Evolutionary conservation across 2,113 vertebrate species (phyloP), one percentile per base, ranked within the genome.

Genomic region (Anoplopoma fimbria): DNA sequence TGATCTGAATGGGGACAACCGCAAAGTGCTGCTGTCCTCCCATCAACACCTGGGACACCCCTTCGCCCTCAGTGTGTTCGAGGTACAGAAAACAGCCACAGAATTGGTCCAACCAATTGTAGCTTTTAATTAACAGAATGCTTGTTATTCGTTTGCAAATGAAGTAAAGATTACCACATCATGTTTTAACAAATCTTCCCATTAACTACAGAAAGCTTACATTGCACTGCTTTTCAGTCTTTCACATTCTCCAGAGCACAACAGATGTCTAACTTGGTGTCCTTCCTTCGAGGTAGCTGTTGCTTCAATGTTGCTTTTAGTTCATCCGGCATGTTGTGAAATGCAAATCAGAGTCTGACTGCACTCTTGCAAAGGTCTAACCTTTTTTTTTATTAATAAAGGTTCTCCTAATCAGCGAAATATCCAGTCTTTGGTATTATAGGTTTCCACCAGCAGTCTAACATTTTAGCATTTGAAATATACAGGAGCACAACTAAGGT

Each of bases 51-150:
- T 99, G 88, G 97, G 97, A 83, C 98, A 99, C 85, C 98, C 98
- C 3, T 99, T 97, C 6, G 97, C 97, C 85, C 92, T 99, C 83
- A 97, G 97, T 5, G 96, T 99, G 76, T 99, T 99, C 89, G 97
- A 99, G 98, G 98, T 98, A 95, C 93, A 88, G 17, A 63, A 25
- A 51, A 10, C 21, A 58, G 47, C 17, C 42, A 6, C 53, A 45
- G 25, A 36, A 40, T 62, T 14, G 42, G 31, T 23, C 12, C 33
- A 74, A 0, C 13, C 14, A 0, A 2, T 23, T 4, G 4, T 4
- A 0, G 0, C 5, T 49, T 82, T 67, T 1, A 64, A 9, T 62
- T 29, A 23, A 23, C 25, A 31, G 36, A 29, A 36, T 64, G 36
- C 23, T 69, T 29, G 6, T 25, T 29, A 40, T 64, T 57, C 29